Conservation (phyloP, 2,888 invertebrate genomes). For the Lottia gigantea region DNA sequence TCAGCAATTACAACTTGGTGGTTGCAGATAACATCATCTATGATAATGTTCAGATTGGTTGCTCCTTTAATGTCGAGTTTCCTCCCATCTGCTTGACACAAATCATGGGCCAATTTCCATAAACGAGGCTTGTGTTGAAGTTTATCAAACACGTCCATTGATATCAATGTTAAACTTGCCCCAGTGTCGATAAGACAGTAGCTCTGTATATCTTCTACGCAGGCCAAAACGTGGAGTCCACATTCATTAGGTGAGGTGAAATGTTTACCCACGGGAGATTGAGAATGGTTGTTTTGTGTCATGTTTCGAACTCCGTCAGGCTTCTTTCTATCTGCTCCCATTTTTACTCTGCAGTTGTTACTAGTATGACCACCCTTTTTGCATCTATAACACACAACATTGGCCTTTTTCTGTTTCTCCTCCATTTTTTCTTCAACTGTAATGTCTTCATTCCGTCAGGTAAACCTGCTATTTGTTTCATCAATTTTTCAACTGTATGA, state of each 20-base stretch:
- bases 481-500: background rate
- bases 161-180: background rate
- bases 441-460: no score
- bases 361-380: background rate
- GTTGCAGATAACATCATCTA: background rate
- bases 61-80: background rate
- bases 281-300: background rate
- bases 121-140: background rate
- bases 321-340: background rate
- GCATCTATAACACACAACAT: background rate
- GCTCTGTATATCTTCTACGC: background rate
- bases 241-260: background rate
- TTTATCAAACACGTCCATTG: background rate
- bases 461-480: no score
- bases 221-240: background rate
- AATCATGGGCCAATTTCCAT: background rate
- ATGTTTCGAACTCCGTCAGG: background rate
- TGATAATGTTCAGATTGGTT: background rate
- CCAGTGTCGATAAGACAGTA: background rate
- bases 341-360: background rate
- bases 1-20: constrained; percentile 9
- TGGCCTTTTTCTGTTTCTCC: no score
- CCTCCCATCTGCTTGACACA: background rate
- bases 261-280: background rate
- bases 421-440: no score